A percentile compares a stretch with the other conserved stretches of the same genome.
Conservation (phyloP, 1,140 invertebrate genomes). For the Sesamia nonagrioides region DNA sequence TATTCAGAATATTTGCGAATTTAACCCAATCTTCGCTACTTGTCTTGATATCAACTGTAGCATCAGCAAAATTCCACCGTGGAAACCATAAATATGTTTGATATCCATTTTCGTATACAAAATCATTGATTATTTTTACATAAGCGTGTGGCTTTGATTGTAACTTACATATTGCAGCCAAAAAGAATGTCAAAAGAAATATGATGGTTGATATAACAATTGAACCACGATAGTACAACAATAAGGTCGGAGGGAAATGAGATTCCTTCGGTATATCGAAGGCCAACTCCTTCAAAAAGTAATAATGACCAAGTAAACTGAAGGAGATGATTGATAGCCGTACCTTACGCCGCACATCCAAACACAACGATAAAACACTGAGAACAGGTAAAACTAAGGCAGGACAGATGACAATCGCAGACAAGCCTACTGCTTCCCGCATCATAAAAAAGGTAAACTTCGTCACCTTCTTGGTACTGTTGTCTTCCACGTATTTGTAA, state of each 20-base stretch:
- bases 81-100: neutral
- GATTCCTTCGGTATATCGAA: neutral
- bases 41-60: neutral
- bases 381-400: slow-evolving; percentile 7
- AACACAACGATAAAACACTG: neutral
- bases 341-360: slow-evolving; percentile 2
- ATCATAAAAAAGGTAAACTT: neutral
- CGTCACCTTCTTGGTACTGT: no score
- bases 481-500: neutral
- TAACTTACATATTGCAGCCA: neutral
- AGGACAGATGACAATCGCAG: neutral
- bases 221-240: slow-evolving; percentile 9
- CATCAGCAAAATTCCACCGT: neutral
- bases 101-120: slow-evolving; percentile 4
- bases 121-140: neutral
- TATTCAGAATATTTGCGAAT: slow-evolving; percentile 5
- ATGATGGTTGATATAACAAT: neutral
- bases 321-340: neutral
- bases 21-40: slow-evolving; percentile 13
- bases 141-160: neutral
- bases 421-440: slow-evolving; percentile 4
- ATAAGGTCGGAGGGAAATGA: neutral
- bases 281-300: neutral
- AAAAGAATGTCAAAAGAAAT: neutral
- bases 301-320: slow-evolving; percentile 1